phyloP scores from a whole-genome alignment of 2,797 vertebrate species.

The Meda fulgida region DNA sequence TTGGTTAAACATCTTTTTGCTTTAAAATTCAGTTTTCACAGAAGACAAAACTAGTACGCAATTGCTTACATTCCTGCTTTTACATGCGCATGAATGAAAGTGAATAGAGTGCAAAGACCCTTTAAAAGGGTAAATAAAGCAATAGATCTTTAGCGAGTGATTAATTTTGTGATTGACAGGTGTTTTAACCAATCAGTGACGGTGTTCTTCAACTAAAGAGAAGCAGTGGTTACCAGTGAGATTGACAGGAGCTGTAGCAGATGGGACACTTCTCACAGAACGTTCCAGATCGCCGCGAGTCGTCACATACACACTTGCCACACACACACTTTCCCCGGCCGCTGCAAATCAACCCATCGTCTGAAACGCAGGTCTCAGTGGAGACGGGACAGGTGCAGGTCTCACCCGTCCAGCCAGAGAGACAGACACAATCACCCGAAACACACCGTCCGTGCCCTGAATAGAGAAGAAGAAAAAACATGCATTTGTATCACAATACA shows the following conservation, averaged over 20 bases:
- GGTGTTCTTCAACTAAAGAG: not conserved
- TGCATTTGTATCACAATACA: not conserved
- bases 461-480: not conserved
- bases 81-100: not conserved
- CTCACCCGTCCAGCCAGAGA: conserved; percentile 87
- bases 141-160: not conserved
- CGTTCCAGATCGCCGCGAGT: conserved; percentile 81
- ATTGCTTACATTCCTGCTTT: not conserved
- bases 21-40: not conserved
- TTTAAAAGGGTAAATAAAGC: not conserved
- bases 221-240: conserved; percentile 83
- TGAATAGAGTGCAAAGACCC: not conserved
- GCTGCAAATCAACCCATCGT: conserved; percentile 84
- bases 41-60: not conserved
- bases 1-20: not conserved
- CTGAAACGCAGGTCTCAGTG: conserved; percentile 81
- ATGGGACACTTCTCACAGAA: conserved; percentile 90
- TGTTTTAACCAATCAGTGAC: conserved; percentile 69
- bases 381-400: conserved; percentile 84
- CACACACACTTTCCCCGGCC: conserved; percentile 88
- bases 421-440: conserved; percentile 85
- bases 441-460: conserved; percentile 91
- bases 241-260: conserved; percentile 85
- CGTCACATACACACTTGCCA: conserved; percentile 88
- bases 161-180: conserved; percentile 88